Base-by-base conservation (phyloP, 2,888 invertebrate species). In the Pilophorus perplexus region DNA sequence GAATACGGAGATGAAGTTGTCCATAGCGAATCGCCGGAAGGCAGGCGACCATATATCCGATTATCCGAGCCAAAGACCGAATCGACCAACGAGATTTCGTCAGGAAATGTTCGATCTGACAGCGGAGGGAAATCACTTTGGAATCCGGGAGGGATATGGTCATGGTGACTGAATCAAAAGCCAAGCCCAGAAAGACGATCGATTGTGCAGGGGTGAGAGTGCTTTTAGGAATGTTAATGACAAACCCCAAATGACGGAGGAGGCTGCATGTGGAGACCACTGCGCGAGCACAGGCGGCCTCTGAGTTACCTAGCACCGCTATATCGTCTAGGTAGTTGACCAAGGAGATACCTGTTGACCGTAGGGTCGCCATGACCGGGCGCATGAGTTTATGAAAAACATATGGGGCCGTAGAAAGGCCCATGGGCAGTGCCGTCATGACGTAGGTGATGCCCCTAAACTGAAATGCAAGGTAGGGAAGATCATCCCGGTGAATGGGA, bases 301-400 rank as follows among this genome's bases (percentile, higher is more conserved):
- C 2, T 5, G 46, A 46, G 8, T 14, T 27, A 2, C 25, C 52
- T 12, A 52, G 3, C n/a, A 52, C 5, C 5, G 25, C 5, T 3
- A 6, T 23, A 25, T 52, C 52, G 14, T 52, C 52, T 8, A 52
- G 14, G n/a, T 52, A 52, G 16, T 52, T 52, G n/a, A 46, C 18
- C 3, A 18, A 3, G 12, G 18, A 16, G 18, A 46, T 18, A 4
- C 46, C 46, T 4, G 10, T 20, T 4, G 6, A 5, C 46, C 46
- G 3, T 10, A 46, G 20, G 6, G 6, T 12, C 16, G 4, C 46
- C 46, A 20, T 20, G 2, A 46, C 46, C 20, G 46, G 46, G 3
- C 46, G 16, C 52, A 25, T n/a, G n/a, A 33, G 37, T n/a, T n/a
- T n/a, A n/a, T n/a, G n/a, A n/a, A n/a, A n/a, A n/a, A n/a, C n/a